phyloP scores from a whole-genome alignment of 2,888 invertebrate species.

The Pheosia tremula region DNA sequence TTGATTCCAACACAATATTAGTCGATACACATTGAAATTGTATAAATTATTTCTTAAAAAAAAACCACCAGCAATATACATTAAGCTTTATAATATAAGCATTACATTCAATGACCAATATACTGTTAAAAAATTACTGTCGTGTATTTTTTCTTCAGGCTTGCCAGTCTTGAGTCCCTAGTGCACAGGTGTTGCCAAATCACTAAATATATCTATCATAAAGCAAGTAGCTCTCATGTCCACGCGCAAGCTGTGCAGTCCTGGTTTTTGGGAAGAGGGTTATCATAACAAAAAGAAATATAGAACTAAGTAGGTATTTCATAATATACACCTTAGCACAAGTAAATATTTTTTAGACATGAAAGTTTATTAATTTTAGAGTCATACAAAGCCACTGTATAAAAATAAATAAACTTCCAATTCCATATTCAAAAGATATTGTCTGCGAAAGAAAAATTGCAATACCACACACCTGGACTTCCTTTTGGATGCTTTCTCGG shows the following conservation, averaged over 20 bases:
- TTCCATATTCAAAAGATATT: not conserved
- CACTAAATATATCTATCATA: slow-evolving; percentile 22
- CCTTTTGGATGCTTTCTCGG: slow-evolving; percentile 60
- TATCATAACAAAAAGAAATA: slow-evolving; percentile 32
- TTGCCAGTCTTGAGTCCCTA: not conserved
- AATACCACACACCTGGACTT: slow-evolving; percentile 70
- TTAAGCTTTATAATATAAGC: not conserved
- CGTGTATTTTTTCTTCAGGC: not conserved
- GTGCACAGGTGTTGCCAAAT: slow-evolving; percentile 14
- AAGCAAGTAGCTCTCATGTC: slow-evolving; percentile 39
- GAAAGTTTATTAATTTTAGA: not conserved
- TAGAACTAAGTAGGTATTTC: slow-evolving; percentile 3
- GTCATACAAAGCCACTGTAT: not conserved
- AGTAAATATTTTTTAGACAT: not conserved
- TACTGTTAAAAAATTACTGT: not conserved
- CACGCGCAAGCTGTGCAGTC: slow-evolving; percentile 48
- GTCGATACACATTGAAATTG: not conserved
- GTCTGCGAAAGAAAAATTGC: slow-evolving; percentile 8
- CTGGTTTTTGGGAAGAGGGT: slow-evolving; percentile 49
- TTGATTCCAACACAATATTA: not conserved
- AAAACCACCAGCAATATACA: not conserved
- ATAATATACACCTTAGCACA: not conserved
- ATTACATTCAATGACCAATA: not conserved
- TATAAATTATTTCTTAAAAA: not conserved
- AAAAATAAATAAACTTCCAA: slow-evolving; percentile 26